phyloP scores from a whole-genome alignment of 2,888 invertebrate genomes.

The Phaedon cochleariae region DNA sequence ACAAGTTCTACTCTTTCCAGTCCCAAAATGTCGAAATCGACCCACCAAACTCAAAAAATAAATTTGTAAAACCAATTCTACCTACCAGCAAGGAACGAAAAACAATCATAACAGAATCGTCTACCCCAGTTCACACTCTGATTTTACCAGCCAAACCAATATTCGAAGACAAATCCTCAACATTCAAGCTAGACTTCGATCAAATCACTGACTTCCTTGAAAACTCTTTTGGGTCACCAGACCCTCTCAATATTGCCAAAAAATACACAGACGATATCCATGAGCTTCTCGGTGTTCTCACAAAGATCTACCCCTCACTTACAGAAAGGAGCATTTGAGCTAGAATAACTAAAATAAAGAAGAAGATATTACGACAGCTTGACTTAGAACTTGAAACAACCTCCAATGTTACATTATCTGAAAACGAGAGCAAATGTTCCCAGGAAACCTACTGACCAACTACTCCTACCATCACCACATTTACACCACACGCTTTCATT shows the following conservation, averaged over 20 bases:
- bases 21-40: neutral
- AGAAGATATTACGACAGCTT: neutral
- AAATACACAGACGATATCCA: neutral
- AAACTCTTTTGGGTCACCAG: neutral
- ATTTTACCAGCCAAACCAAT: slow-evolving; percentile 8
- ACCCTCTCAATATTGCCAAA: neutral
- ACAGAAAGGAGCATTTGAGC: neutral
- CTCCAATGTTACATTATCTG: neutral
- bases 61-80: slow-evolving; percentile 2
- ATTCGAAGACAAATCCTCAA: slow-evolving; percentile 5
- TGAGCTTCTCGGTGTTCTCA: neutral
- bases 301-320: neutral
- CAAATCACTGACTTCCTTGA: neutral
- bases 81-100: slow-evolving; percentile 5
- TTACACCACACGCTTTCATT: neutral
- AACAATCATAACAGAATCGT: neutral
- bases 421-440: neutral
- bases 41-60: neutral
- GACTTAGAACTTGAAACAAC: neutral
- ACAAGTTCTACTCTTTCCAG: neutral
- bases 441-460: neutral
- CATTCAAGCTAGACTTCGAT: slow-evolving; percentile 2
- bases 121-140: neutral
- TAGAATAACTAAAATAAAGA: neutral
- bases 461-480: neutral